Conservation (phyloP, 2,888 invertebrate genomes). For the Drosophila falleni region DNA sequence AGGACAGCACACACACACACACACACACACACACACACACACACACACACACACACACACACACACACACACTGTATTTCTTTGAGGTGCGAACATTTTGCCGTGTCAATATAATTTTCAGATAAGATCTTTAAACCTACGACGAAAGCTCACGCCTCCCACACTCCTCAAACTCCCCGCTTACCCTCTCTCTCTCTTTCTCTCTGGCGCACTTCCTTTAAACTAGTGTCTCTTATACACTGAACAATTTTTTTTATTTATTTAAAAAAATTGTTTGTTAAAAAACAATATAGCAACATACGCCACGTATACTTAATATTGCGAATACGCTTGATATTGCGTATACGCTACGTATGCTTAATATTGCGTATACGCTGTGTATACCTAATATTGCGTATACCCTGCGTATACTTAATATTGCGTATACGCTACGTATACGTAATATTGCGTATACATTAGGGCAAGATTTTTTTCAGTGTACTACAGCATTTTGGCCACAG, state of each 20-base stretch:
- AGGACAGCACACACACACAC: slow-evolving; percentile 19
- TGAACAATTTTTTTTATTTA: no score
- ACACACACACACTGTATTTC: slow-evolving; percentile 1
- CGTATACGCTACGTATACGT: no score
- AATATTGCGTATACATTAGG: no score
- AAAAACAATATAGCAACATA: no score
- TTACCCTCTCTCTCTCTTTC: neutral
- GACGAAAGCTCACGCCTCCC: neutral
- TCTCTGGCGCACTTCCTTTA: neutral
- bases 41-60: slow-evolving; percentile 14
- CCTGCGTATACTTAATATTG: no score
- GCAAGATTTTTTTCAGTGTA: neutral
- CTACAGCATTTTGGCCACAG: neutral
- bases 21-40: slow-evolving; percentile 9
- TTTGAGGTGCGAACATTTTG: slow-evolving; percentile 58
- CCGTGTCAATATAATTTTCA: slow-evolving; percentile 73
- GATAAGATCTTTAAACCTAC: slow-evolving; percentile 59
- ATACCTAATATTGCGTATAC: no score
- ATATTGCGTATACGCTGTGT: no score
- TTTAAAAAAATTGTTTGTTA: no score
- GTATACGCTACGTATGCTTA: no score
- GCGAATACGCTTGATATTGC: no score
- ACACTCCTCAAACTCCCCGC: neutral
- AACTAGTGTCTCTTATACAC: neutral
- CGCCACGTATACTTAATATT: no score